Conservation (phyloP, 2,888 invertebrate genomes). For the Melinaea menophilus region DNA sequence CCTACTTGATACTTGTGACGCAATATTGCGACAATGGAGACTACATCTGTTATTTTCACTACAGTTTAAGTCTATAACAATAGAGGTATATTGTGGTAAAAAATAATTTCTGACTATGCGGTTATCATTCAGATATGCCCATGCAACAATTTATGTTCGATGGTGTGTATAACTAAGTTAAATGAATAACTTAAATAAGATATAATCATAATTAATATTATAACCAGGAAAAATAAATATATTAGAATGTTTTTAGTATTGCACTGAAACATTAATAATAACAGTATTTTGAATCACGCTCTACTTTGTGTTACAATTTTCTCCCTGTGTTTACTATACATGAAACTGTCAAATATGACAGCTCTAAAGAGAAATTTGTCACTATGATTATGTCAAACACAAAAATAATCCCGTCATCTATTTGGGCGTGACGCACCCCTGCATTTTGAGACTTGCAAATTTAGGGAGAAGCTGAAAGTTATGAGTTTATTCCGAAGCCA, state of each 20-base stretch:
- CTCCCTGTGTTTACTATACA: constrained; percentile 34
- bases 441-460: constrained; percentile 67
- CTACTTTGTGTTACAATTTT: constrained; percentile 7
- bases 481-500: constrained; percentile 40
- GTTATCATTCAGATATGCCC: background rate
- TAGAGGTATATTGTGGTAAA: constrained; percentile 13
- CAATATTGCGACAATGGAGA: constrained; percentile 32
- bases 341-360: constrained; percentile 63
- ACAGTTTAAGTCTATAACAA: constrained; percentile 24
- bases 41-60: constrained; percentile 47
- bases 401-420: constrained; percentile 77
- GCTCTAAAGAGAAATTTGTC: constrained; percentile 73
- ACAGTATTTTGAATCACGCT: background rate
- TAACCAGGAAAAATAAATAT: no score
- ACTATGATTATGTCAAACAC: constrained; percentile 78
- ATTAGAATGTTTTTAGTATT: no score
- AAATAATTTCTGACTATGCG: background rate
- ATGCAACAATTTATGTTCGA: no score
- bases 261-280: no score
- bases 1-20: constrained; percentile 44
- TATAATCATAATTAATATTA: no score
- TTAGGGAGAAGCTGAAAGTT: constrained; percentile 50
- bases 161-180: no score
- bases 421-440: constrained; percentile 71
- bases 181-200: no score